These are phyloP conservation scores for Pantherophis alleghaniensis DNA, from an alignment of 2,797 vertebrate genomes.

Conservation along the genomic window DNA sequence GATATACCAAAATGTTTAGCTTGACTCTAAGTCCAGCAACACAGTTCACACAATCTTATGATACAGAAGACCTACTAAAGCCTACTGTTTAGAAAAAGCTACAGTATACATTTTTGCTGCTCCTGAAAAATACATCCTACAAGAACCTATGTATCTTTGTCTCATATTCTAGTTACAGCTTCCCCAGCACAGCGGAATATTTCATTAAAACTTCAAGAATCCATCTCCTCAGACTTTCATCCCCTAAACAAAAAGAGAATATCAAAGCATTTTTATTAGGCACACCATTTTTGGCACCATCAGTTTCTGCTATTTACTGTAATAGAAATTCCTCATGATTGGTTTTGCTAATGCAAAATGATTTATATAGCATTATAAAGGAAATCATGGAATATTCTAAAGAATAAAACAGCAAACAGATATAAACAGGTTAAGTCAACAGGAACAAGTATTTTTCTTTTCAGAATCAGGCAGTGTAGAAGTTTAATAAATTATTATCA, in stretches of 20 bases:
- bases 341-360: slow-evolving; percentile 53
- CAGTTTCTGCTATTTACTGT: slow-evolving; percentile 43
- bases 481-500: neutral
- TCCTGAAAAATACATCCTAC: neutral
- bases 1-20: neutral
- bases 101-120: neutral
- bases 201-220: slow-evolving; percentile 37
- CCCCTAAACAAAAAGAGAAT: slow-evolving; percentile 39
- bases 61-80: neutral
- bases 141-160: slow-evolving; percentile 17
- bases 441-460: slow-evolving; percentile 50
- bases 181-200: neutral
- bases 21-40: neutral
- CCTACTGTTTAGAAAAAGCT: neutral
- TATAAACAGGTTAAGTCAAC: slow-evolving; percentile 52
- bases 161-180: slow-evolving; percentile 42
- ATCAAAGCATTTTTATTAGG: slow-evolving; percentile 51
- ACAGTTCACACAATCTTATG: neutral
- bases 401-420: slow-evolving; percentile 55
- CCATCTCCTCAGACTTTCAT: slow-evolving; percentile 37
- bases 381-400: slow-evolving; percentile 43
- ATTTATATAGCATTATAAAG: slow-evolving; percentile 30
- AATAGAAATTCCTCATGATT: slow-evolving; percentile 45
- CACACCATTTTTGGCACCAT: slow-evolving; percentile 48
- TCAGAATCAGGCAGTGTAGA: slow-evolving; percentile 5